Conservation (phyloP, 2,113 vertebrate genomes). For the Tachycineta bicolor region DNA sequence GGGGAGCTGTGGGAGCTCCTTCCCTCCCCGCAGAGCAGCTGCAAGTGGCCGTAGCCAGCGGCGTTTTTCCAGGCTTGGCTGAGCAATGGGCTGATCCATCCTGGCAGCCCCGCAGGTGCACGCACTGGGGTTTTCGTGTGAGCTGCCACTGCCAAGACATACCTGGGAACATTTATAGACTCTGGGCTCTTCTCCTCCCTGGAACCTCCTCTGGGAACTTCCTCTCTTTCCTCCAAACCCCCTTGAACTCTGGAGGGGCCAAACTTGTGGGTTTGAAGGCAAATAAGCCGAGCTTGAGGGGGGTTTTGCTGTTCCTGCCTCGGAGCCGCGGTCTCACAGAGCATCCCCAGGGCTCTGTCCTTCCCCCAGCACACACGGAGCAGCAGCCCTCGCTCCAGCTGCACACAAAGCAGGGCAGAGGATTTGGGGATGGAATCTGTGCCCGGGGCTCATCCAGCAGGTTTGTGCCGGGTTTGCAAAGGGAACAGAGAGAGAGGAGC, state of each 20-base stretch:
- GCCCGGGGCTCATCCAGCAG: not conserved
- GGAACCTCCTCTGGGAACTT: not conserved
- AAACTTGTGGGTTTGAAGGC: not conserved
- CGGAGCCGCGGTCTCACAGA: accelerated
- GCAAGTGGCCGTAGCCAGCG: not conserved
- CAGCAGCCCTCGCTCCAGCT: not conserved
- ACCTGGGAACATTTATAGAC: not conserved
- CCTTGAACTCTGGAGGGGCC: not conserved
- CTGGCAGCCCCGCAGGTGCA: not conserved
- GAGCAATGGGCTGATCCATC: not conserved
- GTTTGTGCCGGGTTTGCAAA: not conserved
- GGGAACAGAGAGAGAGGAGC: not conserved
- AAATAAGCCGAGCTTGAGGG: accelerated
- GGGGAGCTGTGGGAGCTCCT: accelerated
- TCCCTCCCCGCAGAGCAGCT: not conserved
- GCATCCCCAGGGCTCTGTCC: not conserved
- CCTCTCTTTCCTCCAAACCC: not conserved
- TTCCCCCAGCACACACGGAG: accelerated
- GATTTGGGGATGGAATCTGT: not conserved
- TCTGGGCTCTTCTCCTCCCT: not conserved
- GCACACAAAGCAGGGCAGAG: not conserved
- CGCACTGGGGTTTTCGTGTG: not conserved
- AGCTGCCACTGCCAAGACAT: not conserved
- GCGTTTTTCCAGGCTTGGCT: not conserved
- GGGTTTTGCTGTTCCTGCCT: not conserved